These are phyloP conservation scores for Venustaconcha ellipsiformis DNA, from an alignment of 1,140 invertebrate species.

Conservation along the genomic window DNA sequence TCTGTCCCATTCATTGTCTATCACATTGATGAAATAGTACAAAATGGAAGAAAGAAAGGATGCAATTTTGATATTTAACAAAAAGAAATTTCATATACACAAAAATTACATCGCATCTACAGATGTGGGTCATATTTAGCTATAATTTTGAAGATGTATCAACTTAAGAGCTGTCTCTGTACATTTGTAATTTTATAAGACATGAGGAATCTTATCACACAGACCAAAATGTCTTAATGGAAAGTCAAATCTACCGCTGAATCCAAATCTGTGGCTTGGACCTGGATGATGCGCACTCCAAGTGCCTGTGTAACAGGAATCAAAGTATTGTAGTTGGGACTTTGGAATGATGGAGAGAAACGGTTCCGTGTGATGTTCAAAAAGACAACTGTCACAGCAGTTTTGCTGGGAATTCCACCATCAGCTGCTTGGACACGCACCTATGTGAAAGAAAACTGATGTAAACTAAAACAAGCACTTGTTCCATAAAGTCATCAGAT, in stretches of 20 bases:
- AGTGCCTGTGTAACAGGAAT: constrained; percentile 37
- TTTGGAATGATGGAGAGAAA: constrained; percentile 33
- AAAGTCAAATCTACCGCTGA: constrained; percentile 29
- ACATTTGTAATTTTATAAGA: too few species aligned
- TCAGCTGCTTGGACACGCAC: constrained; percentile 37
- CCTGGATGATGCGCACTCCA: constrained; percentile 21
- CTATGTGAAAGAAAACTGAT: constrained; percentile 26
- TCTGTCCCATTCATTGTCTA: too few species aligned
- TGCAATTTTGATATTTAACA: too few species aligned
- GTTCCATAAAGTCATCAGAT: too few species aligned
- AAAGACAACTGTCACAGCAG: constrained; percentile 80
- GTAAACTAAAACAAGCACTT: not conserved
- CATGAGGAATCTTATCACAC: too few species aligned
- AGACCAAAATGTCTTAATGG: not conserved
- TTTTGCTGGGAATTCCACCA: constrained; percentile 58
- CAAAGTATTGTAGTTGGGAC: not conserved
- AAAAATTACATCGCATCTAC: too few species aligned
- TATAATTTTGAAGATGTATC: too few species aligned
- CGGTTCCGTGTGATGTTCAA: constrained; percentile 45
- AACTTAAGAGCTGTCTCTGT: too few species aligned
- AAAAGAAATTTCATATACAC: too few species aligned
- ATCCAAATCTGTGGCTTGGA: constrained; percentile 33
- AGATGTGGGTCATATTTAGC: too few species aligned
- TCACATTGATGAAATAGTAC: too few species aligned
- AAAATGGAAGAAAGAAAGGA: too few species aligned